Base-by-base conservation (phyloP, 2,888 invertebrate species). In the Macrosoma leucophasiata region DNA sequence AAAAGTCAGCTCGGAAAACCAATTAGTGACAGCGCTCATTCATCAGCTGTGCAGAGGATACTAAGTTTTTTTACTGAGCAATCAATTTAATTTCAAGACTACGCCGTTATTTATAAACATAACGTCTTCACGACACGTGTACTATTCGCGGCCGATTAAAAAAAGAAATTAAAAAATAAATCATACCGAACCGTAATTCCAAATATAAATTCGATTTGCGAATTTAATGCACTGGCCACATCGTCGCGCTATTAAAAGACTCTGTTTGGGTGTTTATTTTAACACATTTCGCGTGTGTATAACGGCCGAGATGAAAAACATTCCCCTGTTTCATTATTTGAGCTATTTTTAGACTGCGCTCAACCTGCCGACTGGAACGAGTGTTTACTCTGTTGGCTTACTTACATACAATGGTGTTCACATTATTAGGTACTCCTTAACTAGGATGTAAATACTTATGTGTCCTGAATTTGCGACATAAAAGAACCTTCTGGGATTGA, bases 321-420 rank as follows among this genome's bases (percentile, higher is more conserved):
- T 78, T 81, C 75, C 73, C 84, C 81, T 73, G 79, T 77, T 81
- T 82, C 77, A 81, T 81, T 81, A 78, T 79, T 78, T 69, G 64
- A 62, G 70, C 63, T 84, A 84, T 81, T 78, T 82, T 78, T 82
- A 84, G 76, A 68, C 62, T 57, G 59, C 68, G 69, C 63, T 73
- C 75, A 79, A 81, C 79, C 81, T 81, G 81, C 73, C 58, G 60
- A 57, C 59, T 70, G 70, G 68, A 62, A 66, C 68, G 62, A 72
- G 73, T 78, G 76, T 75, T 76, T 79, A 77, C 70, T 64, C 58
- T 60, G 67, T 55, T 65, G 68, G 61, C 70, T 69, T 67, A 72
- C 74, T 70, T 70, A 70, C 65, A 66, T 67, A 71, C 76, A 74
- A 74, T 71, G 65, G 58, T 63, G 68, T 72, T 71, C 70, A 66